A percentile compares a stretch with the other conserved stretches of the same genome.
Conservation (phyloP, 2,888 invertebrate species). For the Nomada fucata region DNA sequence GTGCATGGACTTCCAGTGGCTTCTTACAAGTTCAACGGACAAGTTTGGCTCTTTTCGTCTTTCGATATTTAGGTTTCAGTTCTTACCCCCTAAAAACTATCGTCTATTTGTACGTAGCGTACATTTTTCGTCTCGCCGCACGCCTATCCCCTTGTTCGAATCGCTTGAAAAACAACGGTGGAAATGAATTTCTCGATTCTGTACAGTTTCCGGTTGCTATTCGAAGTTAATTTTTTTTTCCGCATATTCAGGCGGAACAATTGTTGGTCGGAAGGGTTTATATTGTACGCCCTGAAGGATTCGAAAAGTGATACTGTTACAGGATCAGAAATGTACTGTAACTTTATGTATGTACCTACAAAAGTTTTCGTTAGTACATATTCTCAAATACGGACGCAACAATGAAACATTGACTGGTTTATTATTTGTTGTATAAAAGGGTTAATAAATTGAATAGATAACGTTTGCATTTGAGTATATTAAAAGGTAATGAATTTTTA, state of each 20-base stretch:
- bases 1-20: conserved; percentile 72
- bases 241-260: background rate
- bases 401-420: too few species aligned
- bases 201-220: background rate
- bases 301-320: too few species aligned
- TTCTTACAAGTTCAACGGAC: conserved; percentile 73
- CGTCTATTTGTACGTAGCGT: conserved; percentile 57
- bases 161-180: background rate
- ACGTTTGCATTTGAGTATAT: too few species aligned
- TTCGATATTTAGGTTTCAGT: conserved; percentile 67
- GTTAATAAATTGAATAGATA: too few species aligned
- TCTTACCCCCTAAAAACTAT: conserved; percentile 55
- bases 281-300: background rate
- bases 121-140: conserved; percentile 45
- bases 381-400: too few species aligned
- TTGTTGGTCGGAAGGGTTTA: background rate
- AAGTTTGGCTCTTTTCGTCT: conserved; percentile 72
- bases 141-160: background rate
- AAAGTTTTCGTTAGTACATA: too few species aligned
- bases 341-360: too few species aligned
- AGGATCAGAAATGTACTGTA: too few species aligned
- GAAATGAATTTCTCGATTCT: background rate
- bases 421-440: too few species aligned
- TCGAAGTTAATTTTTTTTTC: background rate
- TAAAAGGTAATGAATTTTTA: too few species aligned